A percentile compares a stretch with the other conserved stretches of the same genome.
These are phyloP conservation scores for Oxygymnocypris stewartii DNA, from an alignment of 2,113 vertebrate genomes.

Conservation along the genomic window DNA sequence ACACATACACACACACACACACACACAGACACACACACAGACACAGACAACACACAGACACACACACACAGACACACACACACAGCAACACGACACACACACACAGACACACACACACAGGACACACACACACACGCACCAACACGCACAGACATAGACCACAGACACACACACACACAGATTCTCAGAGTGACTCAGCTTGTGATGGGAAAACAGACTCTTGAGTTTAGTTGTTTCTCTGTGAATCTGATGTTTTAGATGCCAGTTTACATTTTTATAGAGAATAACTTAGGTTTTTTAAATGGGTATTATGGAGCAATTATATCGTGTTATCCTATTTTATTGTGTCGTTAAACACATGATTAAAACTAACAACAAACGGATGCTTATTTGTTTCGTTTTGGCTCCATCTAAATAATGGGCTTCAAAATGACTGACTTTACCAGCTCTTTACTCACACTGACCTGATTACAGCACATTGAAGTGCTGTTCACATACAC, in stretches of 20 bases:
- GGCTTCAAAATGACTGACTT: neutral
- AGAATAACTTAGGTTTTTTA: neutral
- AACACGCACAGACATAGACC: too few species aligned
- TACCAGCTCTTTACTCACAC: neutral
- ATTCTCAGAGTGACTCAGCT: neutral
- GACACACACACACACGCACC: too few species aligned
- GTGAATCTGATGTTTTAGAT: neutral
- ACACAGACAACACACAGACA: neutral
- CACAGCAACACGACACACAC: too few species aligned
- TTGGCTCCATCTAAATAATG: neutral
- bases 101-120: neutral
- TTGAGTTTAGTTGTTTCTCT: neutral
- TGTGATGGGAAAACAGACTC: neutral
- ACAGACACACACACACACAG: neutral
- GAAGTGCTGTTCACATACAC: neutral
- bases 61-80: neutral
- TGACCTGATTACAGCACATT: neutral
- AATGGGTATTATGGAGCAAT: neutral
- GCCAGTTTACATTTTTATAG: neutral
- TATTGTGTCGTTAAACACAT: neutral
- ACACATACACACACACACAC: too few species aligned
- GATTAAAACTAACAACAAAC: neutral
- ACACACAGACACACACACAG: too few species aligned
- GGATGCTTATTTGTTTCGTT: neutral
- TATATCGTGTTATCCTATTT: neutral